Percentiles rank a stretch among this genome's conserved stretches.
Evolutionary conservation across 2,797 vertebrate genomes (phyloP).

Genomic region (Hydrocynus forskahlii): DNA sequence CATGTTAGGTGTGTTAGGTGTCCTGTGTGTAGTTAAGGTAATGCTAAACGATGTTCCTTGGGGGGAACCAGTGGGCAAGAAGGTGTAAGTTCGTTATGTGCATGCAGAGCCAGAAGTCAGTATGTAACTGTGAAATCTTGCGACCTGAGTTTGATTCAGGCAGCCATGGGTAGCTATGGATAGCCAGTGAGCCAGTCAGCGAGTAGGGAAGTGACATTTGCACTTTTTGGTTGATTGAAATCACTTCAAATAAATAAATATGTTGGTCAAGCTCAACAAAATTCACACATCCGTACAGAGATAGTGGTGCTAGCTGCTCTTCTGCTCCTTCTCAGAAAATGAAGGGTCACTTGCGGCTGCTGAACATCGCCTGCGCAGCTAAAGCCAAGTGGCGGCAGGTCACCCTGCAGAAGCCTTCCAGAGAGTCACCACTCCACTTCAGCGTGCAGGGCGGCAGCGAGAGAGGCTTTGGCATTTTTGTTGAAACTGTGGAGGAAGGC

Average conservation of each 20-base stretch:
- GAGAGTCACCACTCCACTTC: constrained; percentile 90
- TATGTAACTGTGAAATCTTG: too few species aligned
- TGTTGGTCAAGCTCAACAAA: background rate
- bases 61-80: too few species aligned
- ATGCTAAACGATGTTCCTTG: too few species aligned
- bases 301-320: background rate
- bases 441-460: constrained; percentile 91
- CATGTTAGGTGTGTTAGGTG: too few species aligned
- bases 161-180: too few species aligned
- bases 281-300: background rate
- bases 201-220: too few species aligned
- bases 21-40: too few species aligned
- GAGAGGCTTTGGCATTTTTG: constrained; percentile 92
- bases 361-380: constrained; percentile 96
- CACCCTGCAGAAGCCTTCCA: constrained; percentile 88
- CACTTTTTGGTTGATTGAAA: too few species aligned
- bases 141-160: too few species aligned
- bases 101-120: too few species aligned
- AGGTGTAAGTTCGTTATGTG: too few species aligned
- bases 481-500: constrained; percentile 86
- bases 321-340: constrained; percentile 84
- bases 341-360: constrained; percentile 93
- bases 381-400: constrained; percentile 96
- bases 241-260: background rate
- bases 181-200: too few species aligned